A percentile compares a stretch with the other conserved stretches of the same genome.
Evolutionary conservation across 2,113 vertebrate genomes (phyloP).

Genomic region (Sprattus sprattus): DNA sequence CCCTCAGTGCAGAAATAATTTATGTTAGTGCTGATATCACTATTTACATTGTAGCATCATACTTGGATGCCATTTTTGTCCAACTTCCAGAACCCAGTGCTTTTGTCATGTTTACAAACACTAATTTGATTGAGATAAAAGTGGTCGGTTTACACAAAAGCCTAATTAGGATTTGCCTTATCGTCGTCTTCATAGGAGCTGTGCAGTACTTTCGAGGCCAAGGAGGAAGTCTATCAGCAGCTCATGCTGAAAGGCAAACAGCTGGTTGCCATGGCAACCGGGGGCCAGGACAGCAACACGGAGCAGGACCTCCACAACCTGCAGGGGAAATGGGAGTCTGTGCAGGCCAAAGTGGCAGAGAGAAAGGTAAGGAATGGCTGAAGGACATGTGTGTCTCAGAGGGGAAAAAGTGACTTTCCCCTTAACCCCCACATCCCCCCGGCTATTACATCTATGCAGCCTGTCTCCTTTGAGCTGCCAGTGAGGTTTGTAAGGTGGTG

Average conservation of each 20-base stretch:
- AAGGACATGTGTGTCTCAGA: slow-evolving; percentile 1
- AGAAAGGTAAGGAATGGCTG: slow-evolving; percentile 78
- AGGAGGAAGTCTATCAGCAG: slow-evolving; percentile 83
- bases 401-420: slow-evolving; percentile 1
- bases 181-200: slow-evolving; percentile 78
- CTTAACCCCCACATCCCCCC: background rate
- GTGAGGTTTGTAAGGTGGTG: slow-evolving; percentile 32
- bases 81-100: background rate
- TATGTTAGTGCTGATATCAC: background rate
- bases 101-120: background rate
- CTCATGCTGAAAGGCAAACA: slow-evolving; percentile 85
- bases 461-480: slow-evolving; percentile 24
- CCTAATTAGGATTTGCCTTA: background rate
- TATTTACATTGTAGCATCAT: background rate
- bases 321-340: slow-evolving; percentile 91
- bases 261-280: slow-evolving; percentile 79
- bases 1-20: background rate
- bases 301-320: slow-evolving; percentile 90
- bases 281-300: slow-evolving; percentile 84
- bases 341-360: slow-evolving; percentile 86
- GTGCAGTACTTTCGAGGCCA: slow-evolving; percentile 83
- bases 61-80: background rate
- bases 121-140: background rate
- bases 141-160: background rate
- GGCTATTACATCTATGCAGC: background rate